These are phyloP conservation scores for Heterodera filipjevi DNA, from an alignment of 2,888 invertebrate species.

Conservation along the genomic window DNA sequence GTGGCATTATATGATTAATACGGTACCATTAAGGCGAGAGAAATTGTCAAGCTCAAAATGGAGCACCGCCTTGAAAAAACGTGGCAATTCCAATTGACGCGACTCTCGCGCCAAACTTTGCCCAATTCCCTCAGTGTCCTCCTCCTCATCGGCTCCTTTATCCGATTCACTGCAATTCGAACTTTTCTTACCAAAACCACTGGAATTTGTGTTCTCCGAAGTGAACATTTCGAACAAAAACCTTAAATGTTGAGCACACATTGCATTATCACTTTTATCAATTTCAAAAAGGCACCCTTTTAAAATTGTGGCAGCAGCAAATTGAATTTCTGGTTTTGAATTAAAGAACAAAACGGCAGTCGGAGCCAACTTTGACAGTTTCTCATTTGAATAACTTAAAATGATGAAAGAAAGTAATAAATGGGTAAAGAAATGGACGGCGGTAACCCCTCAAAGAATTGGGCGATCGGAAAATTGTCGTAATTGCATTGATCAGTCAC, in stretches of 20 bases:
- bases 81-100: neutral
- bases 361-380: neutral
- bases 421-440: neutral
- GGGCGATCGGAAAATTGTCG: neutral
- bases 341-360: neutral
- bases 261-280: neutral
- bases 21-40: neutral
- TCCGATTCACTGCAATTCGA: neutral
- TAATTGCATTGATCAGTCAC: neutral
- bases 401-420: neutral
- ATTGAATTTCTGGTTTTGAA: conserved; percentile 22
- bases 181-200: neutral
- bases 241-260: no score
- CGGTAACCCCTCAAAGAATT: neutral
- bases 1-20: neutral
- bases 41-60: neutral
- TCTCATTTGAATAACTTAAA: neutral
- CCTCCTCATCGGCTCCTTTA: neutral
- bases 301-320: conserved; percentile 30
- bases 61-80: conserved; percentile 2
- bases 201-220: conserved; percentile 3
- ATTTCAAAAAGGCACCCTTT: conserved; percentile 17
- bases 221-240: conserved; percentile 20
- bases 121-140: neutral
- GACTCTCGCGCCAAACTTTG: neutral